These are phyloP conservation scores for Shargacucullia verbasci DNA, from an alignment of 2,888 invertebrate species.

Conservation along the genomic window DNA sequence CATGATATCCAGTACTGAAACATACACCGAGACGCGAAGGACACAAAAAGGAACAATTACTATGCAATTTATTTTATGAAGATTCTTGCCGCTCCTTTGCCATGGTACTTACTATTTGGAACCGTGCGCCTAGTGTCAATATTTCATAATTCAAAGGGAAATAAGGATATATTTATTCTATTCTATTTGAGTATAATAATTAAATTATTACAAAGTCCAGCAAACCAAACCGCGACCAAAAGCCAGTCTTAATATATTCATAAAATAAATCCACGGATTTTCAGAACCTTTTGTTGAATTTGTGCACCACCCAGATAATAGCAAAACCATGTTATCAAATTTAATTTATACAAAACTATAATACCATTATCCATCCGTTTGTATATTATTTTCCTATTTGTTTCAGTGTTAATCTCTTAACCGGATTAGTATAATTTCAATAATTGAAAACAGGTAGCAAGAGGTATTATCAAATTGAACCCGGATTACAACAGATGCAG, in stretches of 20 bases:
- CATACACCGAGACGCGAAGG: too few species aligned
- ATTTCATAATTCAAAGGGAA: too few species aligned
- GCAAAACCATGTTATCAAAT: slow-evolving; percentile 43
- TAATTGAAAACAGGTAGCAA: slow-evolving; percentile 55
- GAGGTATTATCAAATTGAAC: slow-evolving; percentile 28
- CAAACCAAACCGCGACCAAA: slow-evolving; percentile 13
- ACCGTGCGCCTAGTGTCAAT: too few species aligned
- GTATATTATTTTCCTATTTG: slow-evolving; percentile 64
- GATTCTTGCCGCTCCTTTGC: too few species aligned
- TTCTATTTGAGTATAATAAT: slow-evolving; percentile 4
- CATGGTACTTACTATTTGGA: too few species aligned
- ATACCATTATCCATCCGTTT: slow-evolving; percentile 38
- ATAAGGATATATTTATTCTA: too few species aligned
- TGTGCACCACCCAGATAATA: slow-evolving; percentile 48
- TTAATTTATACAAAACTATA: slow-evolving; percentile 51
- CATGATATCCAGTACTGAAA: too few species aligned
- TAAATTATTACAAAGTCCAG: slow-evolving; percentile 9
- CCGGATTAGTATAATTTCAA: slow-evolving; percentile 60
- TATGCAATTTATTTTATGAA: too few species aligned
- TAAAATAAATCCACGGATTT: slow-evolving; percentile 37
- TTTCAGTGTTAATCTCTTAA: slow-evolving; percentile 61
- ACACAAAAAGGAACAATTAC: too few species aligned
- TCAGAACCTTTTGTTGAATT: slow-evolving; percentile 14
- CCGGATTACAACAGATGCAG: slow-evolving; percentile 30
- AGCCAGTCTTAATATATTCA: slow-evolving; percentile 18